Evolutionary conservation across 2,888 invertebrate species (phyloP).

Genomic region (Cephus runcator): DNA sequence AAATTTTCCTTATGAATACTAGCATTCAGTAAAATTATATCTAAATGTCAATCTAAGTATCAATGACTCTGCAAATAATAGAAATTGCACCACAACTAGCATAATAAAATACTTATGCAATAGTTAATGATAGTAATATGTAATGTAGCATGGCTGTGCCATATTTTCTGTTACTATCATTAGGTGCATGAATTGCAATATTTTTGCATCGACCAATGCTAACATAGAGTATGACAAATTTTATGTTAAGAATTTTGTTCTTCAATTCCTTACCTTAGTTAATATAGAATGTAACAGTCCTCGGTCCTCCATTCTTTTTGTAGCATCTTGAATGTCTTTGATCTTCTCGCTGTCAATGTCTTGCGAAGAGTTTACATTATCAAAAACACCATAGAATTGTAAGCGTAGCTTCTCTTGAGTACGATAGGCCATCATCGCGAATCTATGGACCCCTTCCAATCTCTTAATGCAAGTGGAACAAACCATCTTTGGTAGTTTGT

Average conservation of each 20-base stretch:
- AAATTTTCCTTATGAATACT: neutral
- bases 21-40: neutral
- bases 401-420: constrained; percentile 72
- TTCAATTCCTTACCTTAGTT: constrained; percentile 64
- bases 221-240: neutral
- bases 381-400: constrained; percentile 43
- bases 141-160: no score
- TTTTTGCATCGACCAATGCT: neutral
- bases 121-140: no score
- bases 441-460: constrained; percentile 75
- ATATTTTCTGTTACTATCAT: no score
- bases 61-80: no score
- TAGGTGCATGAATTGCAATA: no score
- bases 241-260: neutral
- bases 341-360: constrained; percentile 39
- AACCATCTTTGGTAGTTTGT: constrained; percentile 76
- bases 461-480: constrained; percentile 74
- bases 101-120: no score
- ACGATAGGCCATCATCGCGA: constrained; percentile 74
- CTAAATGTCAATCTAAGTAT: neutral
- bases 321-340: constrained; percentile 47
- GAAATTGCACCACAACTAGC: no score
- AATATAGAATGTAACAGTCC: constrained; percentile 69
- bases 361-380: constrained; percentile 35
- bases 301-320: constrained; percentile 65